Conservation (phyloP, 1,140 invertebrate species). For the Ganaspis sp. region DNA sequence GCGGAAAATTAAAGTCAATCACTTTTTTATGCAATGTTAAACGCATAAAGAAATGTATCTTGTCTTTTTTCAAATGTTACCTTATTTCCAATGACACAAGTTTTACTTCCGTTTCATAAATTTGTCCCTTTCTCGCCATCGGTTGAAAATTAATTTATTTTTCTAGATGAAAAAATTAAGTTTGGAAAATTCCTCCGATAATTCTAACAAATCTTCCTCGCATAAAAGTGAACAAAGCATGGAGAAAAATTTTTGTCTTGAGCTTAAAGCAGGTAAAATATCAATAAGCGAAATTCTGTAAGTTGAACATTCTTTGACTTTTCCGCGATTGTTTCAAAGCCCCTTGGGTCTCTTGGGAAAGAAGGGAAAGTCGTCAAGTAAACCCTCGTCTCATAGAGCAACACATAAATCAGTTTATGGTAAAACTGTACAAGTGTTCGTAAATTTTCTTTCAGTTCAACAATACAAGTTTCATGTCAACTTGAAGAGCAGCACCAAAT, state of each 20-base stretch:
- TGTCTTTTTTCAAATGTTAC: no score
- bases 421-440: neutral
- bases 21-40: no score
- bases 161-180: no score
- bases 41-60: no score
- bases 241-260: neutral
- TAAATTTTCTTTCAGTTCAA: neutral
- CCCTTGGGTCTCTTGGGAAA: neutral
- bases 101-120: no score
- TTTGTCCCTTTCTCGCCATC: no score
- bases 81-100: no score
- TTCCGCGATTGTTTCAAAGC: conserved; percentile 12
- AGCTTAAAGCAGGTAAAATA: conserved; percentile 24
- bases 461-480: neutral
- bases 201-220: neutral
- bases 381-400: neutral
- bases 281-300: conserved; percentile 5
- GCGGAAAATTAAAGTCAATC: neutral
- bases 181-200: no score
- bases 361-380: neutral
- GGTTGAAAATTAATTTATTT: no score
- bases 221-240: neutral
- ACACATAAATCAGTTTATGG: conserved; percentile 7
- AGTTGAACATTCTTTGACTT: neutral
- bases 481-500: neutral